Conservation (phyloP, 2,113 vertebrate genomes). For the Mesitornis unicolor region DNA sequence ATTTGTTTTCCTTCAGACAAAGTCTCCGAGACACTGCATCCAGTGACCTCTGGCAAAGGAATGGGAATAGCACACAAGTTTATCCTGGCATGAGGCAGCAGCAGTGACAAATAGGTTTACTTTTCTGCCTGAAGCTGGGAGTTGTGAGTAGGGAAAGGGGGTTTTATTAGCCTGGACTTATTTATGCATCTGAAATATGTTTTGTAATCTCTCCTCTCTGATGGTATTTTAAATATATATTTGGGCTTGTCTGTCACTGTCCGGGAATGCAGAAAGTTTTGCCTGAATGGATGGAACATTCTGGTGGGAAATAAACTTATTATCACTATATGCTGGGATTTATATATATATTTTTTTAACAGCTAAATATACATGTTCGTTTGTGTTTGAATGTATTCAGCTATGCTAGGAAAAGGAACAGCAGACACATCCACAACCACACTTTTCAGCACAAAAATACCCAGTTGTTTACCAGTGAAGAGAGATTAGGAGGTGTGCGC, state of each 20-base stretch:
- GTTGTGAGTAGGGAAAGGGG: background rate
- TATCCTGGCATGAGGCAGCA: constrained; percentile 58
- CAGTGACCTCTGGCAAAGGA: constrained; percentile 67
- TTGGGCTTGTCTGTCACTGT: background rate
- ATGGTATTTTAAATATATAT: background rate
- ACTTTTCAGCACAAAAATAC: constrained; percentile 7
- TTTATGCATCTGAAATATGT: constrained; percentile 1
- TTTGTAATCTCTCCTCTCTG: background rate
- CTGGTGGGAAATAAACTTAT: background rate
- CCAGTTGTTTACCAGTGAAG: background rate
- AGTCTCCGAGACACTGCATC: constrained; percentile 27
- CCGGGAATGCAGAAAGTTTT: background rate
- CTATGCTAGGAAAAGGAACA: background rate
- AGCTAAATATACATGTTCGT: constrained; percentile 18
- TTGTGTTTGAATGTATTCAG: background rate
- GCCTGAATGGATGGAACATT: background rate
- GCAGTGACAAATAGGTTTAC: constrained; percentile 69
- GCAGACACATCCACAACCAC: background rate
- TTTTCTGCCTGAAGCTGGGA: constrained; percentile 52
- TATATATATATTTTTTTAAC: background rate
- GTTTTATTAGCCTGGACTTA: background rate
- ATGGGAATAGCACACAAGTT: constrained; percentile 21
- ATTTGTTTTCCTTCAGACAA: constrained; percentile 63
- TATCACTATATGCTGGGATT: background rate
- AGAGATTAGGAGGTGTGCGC: background rate